Percentiles rank a stretch among this genome's conserved stretches.
Conservation (phyloP, 2,797 vertebrate genomes). For the Hirundo rustica region DNA sequence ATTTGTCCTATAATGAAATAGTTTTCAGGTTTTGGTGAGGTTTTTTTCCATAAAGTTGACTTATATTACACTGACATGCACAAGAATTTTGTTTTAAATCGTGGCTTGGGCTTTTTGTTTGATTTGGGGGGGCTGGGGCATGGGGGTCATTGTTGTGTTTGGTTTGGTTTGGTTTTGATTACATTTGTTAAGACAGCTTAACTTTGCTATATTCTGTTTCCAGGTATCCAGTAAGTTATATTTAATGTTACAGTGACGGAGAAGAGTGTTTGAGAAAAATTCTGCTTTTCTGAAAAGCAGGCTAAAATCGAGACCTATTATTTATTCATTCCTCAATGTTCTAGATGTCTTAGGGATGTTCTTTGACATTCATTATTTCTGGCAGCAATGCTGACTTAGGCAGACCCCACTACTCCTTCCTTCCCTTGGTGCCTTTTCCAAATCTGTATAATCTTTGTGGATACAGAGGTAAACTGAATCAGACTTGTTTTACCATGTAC, state of each 20-base stretch:
- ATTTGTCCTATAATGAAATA: not conserved
- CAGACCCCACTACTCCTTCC: not conserved
- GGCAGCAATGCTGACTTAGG: constrained; percentile 34
- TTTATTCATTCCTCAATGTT: constrained; percentile 40
- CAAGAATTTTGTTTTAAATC: not conserved
- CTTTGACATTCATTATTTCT: constrained; percentile 33
- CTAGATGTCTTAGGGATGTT: constrained; percentile 11
- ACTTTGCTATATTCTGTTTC: not conserved
- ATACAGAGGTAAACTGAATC: not conserved
- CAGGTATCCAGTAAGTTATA: not conserved
- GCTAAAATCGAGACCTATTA: constrained; percentile 3
- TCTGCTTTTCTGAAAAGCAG: not conserved
- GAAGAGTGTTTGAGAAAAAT: not conserved
- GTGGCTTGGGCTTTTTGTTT: not conserved
- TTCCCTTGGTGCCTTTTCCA: not conserved
- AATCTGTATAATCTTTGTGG: not conserved
- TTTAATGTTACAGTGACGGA: not conserved
- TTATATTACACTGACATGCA: not conserved
- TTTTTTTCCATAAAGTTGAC: not conserved
- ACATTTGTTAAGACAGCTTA: not conserved
- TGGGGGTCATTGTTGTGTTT: not conserved
- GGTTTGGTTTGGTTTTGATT: not conserved
- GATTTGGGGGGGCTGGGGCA: accelerated
- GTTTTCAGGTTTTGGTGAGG: not conserved
- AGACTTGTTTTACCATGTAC: not conserved